phyloP scores from a whole-genome alignment of 2,888 invertebrate genomes.

The Sarcophaga variegata region DNA sequence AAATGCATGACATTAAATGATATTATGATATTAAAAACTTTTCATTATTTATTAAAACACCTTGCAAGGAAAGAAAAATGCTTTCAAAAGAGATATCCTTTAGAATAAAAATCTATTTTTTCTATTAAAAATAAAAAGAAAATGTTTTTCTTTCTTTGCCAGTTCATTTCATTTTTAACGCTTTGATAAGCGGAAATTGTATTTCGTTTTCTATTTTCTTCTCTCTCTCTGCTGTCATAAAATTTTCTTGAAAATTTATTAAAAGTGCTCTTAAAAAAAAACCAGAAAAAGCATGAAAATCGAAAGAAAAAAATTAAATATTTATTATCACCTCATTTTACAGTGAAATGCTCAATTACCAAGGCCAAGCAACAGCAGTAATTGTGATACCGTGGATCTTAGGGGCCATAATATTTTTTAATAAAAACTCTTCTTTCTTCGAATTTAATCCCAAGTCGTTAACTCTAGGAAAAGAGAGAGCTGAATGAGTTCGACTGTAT shows the following conservation, averaged over 20 bases:
- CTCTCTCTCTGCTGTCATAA: slow-evolving; percentile 13
- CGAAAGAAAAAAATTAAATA: slow-evolving; percentile 5
- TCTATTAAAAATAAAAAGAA: not conserved
- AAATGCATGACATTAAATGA: too few relatives aligned
- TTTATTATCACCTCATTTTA: slow-evolving; percentile 33
- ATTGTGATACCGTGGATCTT: not conserved
- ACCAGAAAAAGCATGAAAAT: not conserved
- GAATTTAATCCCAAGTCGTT: too few relatives aligned
- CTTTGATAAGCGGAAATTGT: not conserved
- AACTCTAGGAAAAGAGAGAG: too few relatives aligned
- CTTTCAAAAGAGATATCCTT: not conserved
- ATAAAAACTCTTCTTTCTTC: too few relatives aligned
- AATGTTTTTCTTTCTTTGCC: not conserved
- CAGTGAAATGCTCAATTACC: slow-evolving; percentile 7
- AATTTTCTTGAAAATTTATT: slow-evolving; percentile 20
- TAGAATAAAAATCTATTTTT: not conserved
- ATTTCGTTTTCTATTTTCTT: not conserved
- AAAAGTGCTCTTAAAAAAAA: not conserved
- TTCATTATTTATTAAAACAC: not conserved
- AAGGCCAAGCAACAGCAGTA: not conserved
- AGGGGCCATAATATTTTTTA: too few relatives aligned
- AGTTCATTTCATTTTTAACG: slow-evolving; percentile 26
- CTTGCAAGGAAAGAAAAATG: not conserved
- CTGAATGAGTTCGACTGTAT: too few relatives aligned
- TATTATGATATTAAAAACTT: too few relatives aligned